These are phyloP conservation scores for Tetrapedia diversipes DNA, from an alignment of 2,888 invertebrate species.

Conservation along the genomic window DNA sequence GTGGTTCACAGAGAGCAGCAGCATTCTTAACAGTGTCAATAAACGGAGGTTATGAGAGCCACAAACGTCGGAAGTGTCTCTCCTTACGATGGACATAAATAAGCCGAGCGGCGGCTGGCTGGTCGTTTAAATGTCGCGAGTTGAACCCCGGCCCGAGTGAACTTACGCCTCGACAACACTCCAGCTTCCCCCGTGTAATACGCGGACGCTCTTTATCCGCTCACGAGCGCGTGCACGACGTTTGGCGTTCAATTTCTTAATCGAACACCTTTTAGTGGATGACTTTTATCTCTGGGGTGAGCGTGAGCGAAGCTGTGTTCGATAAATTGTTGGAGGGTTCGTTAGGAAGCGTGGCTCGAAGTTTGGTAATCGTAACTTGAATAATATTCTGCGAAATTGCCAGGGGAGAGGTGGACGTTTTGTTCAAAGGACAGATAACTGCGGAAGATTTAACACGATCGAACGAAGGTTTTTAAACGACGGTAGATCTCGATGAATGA, in stretches of 20 bases:
- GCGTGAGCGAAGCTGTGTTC: not conserved
- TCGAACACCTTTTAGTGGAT: constrained; percentile 20
- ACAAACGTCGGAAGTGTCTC: constrained; percentile 72
- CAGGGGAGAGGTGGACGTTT: too few relatives aligned
- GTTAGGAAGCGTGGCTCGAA: too few relatives aligned
- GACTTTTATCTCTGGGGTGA: constrained; percentile 33
- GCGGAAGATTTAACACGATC: too few relatives aligned
- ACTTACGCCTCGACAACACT: constrained; percentile 33
- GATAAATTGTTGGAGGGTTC: constrained; percentile 10
- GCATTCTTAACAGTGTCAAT: constrained; percentile 71
- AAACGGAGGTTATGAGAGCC: constrained; percentile 70
- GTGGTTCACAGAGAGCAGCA: constrained; percentile 62
- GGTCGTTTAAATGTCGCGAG: constrained; percentile 68
- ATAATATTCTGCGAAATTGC: too few relatives aligned
- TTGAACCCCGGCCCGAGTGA: constrained; percentile 28
- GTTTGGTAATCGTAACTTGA: too few relatives aligned
- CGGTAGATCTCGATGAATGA: too few relatives aligned
- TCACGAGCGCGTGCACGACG: constrained; percentile 36
- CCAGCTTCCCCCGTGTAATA: constrained; percentile 33
- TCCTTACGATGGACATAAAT: constrained; percentile 70
- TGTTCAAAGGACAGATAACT: too few relatives aligned
- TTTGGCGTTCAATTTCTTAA: constrained; percentile 59
- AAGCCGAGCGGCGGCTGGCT: constrained; percentile 58
- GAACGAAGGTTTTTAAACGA: too few relatives aligned
- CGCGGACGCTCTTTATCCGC: constrained; percentile 4